Evolutionary conservation across 2,888 invertebrate species (phyloP), one percentile per base, ranked within the genome.

Genomic region (Ichneumon xanthorius): DNA sequence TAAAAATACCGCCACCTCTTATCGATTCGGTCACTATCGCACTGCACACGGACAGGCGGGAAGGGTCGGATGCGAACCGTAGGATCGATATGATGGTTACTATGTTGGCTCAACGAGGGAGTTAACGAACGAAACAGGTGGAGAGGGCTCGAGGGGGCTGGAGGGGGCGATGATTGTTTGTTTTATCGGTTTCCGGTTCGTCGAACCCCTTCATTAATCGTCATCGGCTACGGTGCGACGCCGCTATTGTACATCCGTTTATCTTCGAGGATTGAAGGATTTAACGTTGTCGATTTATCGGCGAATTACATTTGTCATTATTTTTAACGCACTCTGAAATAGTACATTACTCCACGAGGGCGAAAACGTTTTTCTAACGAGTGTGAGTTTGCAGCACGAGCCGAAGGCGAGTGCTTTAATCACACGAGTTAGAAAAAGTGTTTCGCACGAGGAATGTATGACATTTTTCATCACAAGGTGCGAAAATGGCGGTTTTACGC

Each of bases 131-230:
- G 53, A 58, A 33, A 72, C 72, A 55, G 26, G 4, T 19, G 14
- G 63, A 50, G 30, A 26, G 33, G 19, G 30, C 37, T 37, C 16
- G 30, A 63, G 19, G n/a, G 26, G 30, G 37, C 6, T 19, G 45
- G 45, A 22, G 48, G 30, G 53, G 67, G 7, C 14, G 55, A 14
- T 50, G 37, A 76, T 33, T 81, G 70, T 81, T 81, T 76, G 70
- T 82, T 82, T 76, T 63, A 76, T 76, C 76, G 63, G 70, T 76
- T 82, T 70, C 70, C 63, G 81, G 81, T 82, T 82, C 76, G 70
- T 76, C 76, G 81, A 82, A 82, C 81, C 45, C 40, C 53, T 76
- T 53, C 58, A 63, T 82, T 70, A 76, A 76, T 76, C 70, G 61
- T 53, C 61, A 68, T 61, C 68, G 58, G 61, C 53, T 14, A 5